These are phyloP conservation scores for Dolichoris vasculosae DNA, from an alignment of 1,140 invertebrate genomes.

Conservation along the genomic window DNA sequence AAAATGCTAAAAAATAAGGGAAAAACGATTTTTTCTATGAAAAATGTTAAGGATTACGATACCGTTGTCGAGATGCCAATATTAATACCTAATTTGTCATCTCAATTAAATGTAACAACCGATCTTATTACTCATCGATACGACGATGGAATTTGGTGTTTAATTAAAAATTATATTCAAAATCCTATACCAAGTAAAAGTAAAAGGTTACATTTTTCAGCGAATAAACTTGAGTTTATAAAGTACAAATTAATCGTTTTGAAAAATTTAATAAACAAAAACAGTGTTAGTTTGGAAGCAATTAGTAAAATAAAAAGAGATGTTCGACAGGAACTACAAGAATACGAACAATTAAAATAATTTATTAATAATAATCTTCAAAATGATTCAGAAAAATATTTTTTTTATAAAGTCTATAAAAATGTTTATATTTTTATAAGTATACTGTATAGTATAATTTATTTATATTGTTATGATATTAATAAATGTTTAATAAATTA, in stretches of 20 bases:
- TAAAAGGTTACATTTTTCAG: slow-evolving; percentile 44
- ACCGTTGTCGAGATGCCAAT: slow-evolving; percentile 60
- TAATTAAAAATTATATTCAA: slow-evolving; percentile 64
- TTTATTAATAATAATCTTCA: background rate
- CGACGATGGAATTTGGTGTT: slow-evolving; percentile 62
- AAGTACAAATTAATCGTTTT: slow-evolving; percentile 61
- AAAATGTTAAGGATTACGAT: slow-evolving; percentile 57
- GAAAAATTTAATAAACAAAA: slow-evolving; percentile 52
- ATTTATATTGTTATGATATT: background rate
- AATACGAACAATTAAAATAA: background rate
- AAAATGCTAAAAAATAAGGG: slow-evolving; percentile 54
- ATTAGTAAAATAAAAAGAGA: slow-evolving; percentile 62
- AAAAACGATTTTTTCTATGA: slow-evolving; percentile 59
- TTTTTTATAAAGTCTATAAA: too few relatives aligned
- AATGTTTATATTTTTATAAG: background rate
- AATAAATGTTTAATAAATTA: background rate
- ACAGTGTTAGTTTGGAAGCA: slow-evolving; percentile 59
- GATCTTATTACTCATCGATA: slow-evolving; percentile 63
- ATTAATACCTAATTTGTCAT: slow-evolving; percentile 43
- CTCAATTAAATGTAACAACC: slow-evolving; percentile 49
- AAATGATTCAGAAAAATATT: background rate
- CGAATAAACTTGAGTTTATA: slow-evolving; percentile 60
- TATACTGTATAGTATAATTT: background rate
- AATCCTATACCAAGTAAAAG: slow-evolving; percentile 52
- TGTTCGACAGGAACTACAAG: slow-evolving; percentile 57